Base-by-base conservation (phyloP, 2,888 invertebrate genomes). In the Heliothis peltigera region DNA sequence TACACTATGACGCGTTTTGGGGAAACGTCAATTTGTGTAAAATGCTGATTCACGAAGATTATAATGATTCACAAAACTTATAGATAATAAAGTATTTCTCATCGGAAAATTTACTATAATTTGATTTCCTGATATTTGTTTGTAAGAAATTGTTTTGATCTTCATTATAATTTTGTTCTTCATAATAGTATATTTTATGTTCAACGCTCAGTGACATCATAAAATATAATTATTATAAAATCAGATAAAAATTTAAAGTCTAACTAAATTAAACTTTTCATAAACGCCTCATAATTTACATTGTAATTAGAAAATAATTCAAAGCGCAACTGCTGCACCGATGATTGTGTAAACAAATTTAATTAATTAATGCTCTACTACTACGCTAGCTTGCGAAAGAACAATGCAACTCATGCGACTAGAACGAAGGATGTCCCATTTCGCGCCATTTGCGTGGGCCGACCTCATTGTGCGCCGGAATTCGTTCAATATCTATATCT, bases 401-500 rank as follows among this genome's bases (percentile, higher is more conserved):
- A 82, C 76, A 81, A 82, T 83, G 80, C 79, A 79, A 68, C 67
- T 75, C 81, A 72, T 81, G 82, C 81, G 84, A 81, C 79, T 81
- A 82, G 85, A 79, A 82, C 86, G 81, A 83, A 88, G 85, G 89
- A 90, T 90, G 90, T 86, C 82, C 88, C 82, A 89, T 90, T 89
- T 89, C 83, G 82, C 75, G 70, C 80, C 75, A 59, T 75, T 77
- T 69, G 87, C 84, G 89, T 89, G 84, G 89, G 90, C 62, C 51
- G 79, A 54, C 59, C 77, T 69, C 73, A 75, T 68, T 75, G 74
- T 75, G 55, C 51, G 62, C 64, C 75, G 78, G 72, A 79, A 78
- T 82, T 77, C 59, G 74, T 72, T 64, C 74, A 80, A 79, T 79
- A 74, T 67, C 53, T 73, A 67, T 75, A 32, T 32, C 32, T 62